phyloP scores from a whole-genome alignment of 2,113 vertebrate genomes.

The Bujurquina vittata region DNA sequence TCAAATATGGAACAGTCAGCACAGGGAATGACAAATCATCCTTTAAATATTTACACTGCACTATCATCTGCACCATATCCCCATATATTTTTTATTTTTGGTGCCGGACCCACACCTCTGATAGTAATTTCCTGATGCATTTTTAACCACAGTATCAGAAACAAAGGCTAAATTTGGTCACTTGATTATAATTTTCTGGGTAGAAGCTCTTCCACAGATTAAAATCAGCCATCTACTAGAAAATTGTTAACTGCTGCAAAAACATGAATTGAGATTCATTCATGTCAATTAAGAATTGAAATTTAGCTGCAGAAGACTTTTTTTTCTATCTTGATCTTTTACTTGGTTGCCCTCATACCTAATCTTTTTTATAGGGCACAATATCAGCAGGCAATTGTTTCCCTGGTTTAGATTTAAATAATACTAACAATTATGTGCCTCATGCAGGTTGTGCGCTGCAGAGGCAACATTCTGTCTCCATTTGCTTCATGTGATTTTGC shows the following conservation, averaged over 20 bases:
- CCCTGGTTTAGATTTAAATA: conserved; percentile 1
- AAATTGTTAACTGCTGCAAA: neutral
- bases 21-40: neutral
- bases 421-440: conserved; percentile 2
- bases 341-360: neutral
- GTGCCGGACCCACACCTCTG: neutral
- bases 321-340: neutral
- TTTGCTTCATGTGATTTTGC: conserved; percentile 62
- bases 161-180: neutral
- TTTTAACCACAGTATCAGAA: neutral
- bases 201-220: neutral
- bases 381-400: neutral
- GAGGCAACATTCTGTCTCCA: conserved; percentile 16
- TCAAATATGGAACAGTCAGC: conserved; percentile 11
- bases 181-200: neutral
- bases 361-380: neutral
- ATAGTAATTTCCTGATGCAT: neutral
- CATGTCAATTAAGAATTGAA: neutral
- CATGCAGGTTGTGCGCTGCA: conserved; percentile 5
- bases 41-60: conserved; percentile 21
- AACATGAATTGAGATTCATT: neutral
- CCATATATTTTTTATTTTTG: neutral
- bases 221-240: conserved; percentile 11
- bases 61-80: neutral
- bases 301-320: neutral